phyloP scores from a whole-genome alignment of 2,113 vertebrate species.

The Podarcis raffonei region DNA sequence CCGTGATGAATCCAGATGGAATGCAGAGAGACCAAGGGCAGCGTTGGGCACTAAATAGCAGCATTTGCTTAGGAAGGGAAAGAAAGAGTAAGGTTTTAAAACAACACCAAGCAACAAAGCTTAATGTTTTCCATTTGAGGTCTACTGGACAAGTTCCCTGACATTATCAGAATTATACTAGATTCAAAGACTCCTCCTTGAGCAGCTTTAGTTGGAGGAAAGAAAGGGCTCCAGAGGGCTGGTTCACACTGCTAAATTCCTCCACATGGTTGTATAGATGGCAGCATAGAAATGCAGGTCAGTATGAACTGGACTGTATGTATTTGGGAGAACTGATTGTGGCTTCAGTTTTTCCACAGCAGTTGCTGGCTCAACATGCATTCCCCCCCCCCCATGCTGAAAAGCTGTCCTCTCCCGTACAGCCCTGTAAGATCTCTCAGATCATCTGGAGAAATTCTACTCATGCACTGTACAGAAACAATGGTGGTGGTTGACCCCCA shows the following conservation, averaged over 20 bases:
- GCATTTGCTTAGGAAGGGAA: constrained; percentile 14
- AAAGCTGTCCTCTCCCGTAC: too few species aligned
- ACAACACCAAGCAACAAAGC: neutral
- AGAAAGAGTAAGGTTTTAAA: neutral
- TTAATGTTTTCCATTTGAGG: neutral
- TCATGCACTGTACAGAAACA: too few species aligned
- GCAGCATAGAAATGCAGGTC: neutral
- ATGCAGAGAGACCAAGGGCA: neutral
- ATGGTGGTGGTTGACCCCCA: too few species aligned
- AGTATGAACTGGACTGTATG: neutral
- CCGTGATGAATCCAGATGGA: neutral
- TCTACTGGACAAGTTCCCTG: neutral
- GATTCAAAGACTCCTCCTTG: neutral
- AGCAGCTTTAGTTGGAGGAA: neutral
- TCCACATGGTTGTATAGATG: neutral
- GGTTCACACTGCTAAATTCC: neutral
- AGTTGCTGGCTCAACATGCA: neutral
- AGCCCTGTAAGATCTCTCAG: too few species aligned
- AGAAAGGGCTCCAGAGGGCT: neutral
- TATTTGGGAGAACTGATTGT: neutral
- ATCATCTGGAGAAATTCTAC: too few species aligned
- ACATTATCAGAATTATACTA: neutral
- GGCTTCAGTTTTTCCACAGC: neutral
- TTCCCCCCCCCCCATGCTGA: neutral
- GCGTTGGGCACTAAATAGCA: neutral